Base-by-base conservation (phyloP, 2,888 invertebrate species). In the Megamerina dolium region DNA sequence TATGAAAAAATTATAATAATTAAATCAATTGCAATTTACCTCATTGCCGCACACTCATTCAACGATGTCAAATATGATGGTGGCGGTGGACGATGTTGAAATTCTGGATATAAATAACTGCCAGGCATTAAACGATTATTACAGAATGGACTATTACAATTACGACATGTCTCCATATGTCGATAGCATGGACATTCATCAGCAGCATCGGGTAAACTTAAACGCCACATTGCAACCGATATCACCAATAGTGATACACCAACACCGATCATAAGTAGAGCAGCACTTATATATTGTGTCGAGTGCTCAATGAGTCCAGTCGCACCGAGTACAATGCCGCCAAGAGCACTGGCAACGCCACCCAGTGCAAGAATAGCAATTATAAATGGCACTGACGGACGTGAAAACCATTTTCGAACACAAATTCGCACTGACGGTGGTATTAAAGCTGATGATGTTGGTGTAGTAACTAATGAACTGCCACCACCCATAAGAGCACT, bases 61-160 rank as follows among this genome's bases (percentile, higher is more conserved):
- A 94, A 88, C 49, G 92, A 91, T 4, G 94, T 93, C 73, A 92
- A 87, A 71, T 95, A 95, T 50, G 92, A 89, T 19, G 95, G 95
- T 32, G 95, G 95, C 29, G 95, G 95, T 19, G 92, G 91, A 56
- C 94, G 79, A 73, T 90, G 93, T 68, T 92, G 92, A 69, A 95
- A 95, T 74, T 95, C 95, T 3, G 94, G 93, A 71, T 94, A 94
- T 74, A 91, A 81, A 61, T 88, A 89, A 64, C 87, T 89, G 19
- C 63, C 61, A 0, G 90, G 87, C 69, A 91, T 85, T 67, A 90
- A 82, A 0, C 87, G 85, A 49, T 87, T 76, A 32, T 85, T 87
- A 49, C 71, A 68, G 61, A 85, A 87, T 37, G 85, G 81, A 54
- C 82, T 75, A 51, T 81, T 70, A 49, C 75, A 69, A 45, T 66